These are phyloP conservation scores for Himalopsyche japonica DNA, from an alignment of 2,888 invertebrate species.

Conservation along the genomic window DNA sequence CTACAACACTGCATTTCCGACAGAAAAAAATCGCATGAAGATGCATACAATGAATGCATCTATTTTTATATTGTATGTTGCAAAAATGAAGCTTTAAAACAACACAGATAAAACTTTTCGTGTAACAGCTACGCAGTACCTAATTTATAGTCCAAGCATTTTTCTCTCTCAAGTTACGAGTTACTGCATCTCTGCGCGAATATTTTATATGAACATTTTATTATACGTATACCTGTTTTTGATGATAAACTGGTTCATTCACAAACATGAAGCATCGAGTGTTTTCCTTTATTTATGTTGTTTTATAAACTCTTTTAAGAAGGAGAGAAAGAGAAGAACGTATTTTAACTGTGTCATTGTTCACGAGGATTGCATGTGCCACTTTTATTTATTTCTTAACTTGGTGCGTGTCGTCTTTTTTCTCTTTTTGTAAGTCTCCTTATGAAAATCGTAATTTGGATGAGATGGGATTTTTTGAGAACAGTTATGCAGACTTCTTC, in stretches of 20 bases:
- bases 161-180: conserved; percentile 7
- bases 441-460: background rate
- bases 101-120: conserved; percentile 11
- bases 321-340: conserved; percentile 42
- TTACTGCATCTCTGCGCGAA: conserved; percentile 2
- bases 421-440: conserved; percentile 11
- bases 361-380: conserved; percentile 45
- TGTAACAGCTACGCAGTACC: conserved; percentile 17
- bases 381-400: conserved; percentile 60
- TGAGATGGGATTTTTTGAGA: background rate
- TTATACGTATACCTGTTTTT: conserved; percentile 25
- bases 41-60: background rate
- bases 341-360: background rate
- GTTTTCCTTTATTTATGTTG: conserved; percentile 46
- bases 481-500: background rate
- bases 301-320: background rate
- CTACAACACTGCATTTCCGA: background rate
- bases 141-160: conserved; percentile 24
- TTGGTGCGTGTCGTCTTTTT: conserved; percentile 43
- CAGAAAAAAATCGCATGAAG: background rate
- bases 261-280: conserved; percentile 39
- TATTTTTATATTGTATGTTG: background rate
- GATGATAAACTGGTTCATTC: conserved; percentile 58
- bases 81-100: conserved; percentile 28
- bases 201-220: conserved; percentile 24